Evolutionary conservation across 2,888 invertebrate species (phyloP), one percentile per base, ranked within the genome.

Genomic region (Caenorhabditis imperialis): DNA sequence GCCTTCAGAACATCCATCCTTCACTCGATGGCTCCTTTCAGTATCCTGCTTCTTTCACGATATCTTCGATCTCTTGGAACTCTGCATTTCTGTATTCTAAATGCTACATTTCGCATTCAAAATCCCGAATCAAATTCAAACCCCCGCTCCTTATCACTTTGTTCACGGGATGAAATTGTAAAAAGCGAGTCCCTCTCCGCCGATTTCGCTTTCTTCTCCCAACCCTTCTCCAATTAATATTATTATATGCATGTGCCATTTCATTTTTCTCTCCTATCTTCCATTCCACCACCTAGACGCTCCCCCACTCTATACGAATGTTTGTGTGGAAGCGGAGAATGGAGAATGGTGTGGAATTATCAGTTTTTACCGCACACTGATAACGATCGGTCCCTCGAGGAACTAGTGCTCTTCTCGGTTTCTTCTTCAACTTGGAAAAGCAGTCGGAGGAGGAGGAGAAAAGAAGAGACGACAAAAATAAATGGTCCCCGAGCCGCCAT

Each of bases 201-300:
- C n/a, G n/a, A n/a, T n/a, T n/a, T n/a, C n/a, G n/a, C n/a, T n/a
- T n/a, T n/a, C n/a, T n/a, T n/a, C n/a, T n/a, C n/a, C n/a, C n/a
- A n/a, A n/a, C n/a, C n/a, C n/a, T n/a, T n/a, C n/a, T n/a, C n/a
- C 67, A 57, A 67, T 67, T 67, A 67, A 51, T 57, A 67, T 67
- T 57, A 67, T 67, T 67, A 67, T 51, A 57, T 67, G 67, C 57
- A 67, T 55, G 40, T 23, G 47, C 22, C 18, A 40, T 47, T 65
- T 65, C 45, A 12, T 33, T 30, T 51, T 16, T 30, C 45, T 22
- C 25, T 47, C 47, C 47, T 47, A 6, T 30, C 30, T 30, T 10
- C 10, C 10, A n/a, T n/a, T n/a, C n/a, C n/a, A n/a, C n/a, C n/a
- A n/a, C n/a, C n/a, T n/a, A n/a, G n/a, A n/a, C n/a, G 65, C 55